phyloP scores from a whole-genome alignment of 2,797 vertebrate species.

The Falco biarmicus region DNA sequence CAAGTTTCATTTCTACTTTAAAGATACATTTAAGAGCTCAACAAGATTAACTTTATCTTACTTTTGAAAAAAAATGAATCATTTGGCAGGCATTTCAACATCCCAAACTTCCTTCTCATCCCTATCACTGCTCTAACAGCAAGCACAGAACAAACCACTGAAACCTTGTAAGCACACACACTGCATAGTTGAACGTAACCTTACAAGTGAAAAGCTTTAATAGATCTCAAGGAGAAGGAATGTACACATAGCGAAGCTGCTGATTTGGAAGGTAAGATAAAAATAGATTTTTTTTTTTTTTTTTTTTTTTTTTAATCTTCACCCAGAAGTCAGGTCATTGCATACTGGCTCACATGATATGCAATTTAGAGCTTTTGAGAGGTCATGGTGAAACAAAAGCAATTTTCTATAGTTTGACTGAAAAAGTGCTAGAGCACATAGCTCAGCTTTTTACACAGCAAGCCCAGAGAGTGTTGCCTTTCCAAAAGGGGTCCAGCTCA shows the following conservation, averaged over 20 bases:
- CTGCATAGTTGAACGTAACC: fast-evolving
- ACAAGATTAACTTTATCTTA: neutral
- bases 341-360: neutral
- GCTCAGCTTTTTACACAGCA: neutral
- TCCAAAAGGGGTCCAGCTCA: neutral
- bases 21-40: neutral
- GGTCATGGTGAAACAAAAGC: neutral
- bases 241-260: neutral
- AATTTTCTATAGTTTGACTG: neutral
- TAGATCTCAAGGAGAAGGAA: neutral
- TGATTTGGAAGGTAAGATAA: neutral
- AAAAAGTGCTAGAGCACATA: neutral
- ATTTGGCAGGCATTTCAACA: neutral
- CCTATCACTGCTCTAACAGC: neutral
- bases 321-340: neutral
- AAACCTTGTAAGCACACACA: fast-evolving
- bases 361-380: neutral
- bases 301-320: neutral
- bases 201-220: neutral
- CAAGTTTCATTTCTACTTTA: neutral
- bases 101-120: neutral
- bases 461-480: neutral
- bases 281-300: neutral
- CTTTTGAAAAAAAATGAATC: neutral
- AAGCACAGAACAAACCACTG: neutral